Evolutionary conservation across 2,113 vertebrate genomes (phyloP), one percentile per base, ranked within the genome.

Genomic region (Numenius arquata): DNA sequence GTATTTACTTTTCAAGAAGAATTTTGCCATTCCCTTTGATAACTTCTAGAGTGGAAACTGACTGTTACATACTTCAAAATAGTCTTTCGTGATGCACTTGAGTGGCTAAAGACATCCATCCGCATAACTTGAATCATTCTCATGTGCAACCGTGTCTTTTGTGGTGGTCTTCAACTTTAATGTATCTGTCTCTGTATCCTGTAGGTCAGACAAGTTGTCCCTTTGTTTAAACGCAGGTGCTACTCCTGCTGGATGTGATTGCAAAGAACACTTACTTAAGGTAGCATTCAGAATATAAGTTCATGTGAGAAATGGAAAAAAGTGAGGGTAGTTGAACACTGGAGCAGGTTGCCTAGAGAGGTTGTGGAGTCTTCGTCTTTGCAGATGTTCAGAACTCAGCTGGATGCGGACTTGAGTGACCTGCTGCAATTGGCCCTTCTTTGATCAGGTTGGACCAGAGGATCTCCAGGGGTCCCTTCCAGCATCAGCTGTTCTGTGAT

Each of bases 81-180:
- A 77, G 22, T 15, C 14, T 86, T 90, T 71, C 10, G 1, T 52
- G 47, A 30, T 91, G 55, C 36, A 63, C 5, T 45, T 62, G 15
- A 32, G 34, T 72, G 30, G 72, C 19, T 70, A 16, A 66, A 76
- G 78, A 8, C 12, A 73, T 75, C 30, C 4, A 9, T 32, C 18
- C 19, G 20, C 1, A 1, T 36, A 52, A 43, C 4, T 20, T 10
- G 6, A 55, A 43, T 47, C 3, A 15, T 52, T 87, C 1, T 4
- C 2, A 5, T 15, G 27, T 22, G 23, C 41, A 67, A 1, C 18
- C 15, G 73, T 52, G 6, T 73, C 27, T 82, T 91, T 50, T 2
- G 5, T 53, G 30, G 12, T 85, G 15, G 19, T 45, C 6, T 89
- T 84, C 52, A 80, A 16, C 38, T 77, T 50, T 12, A 48, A 32